A percentile compares a stretch with the other conserved stretches of the same genome.
These are phyloP conservation scores for Platynereis dumerilii DNA, from an alignment of 2,888 invertebrate genomes.

Conservation along the genomic window DNA sequence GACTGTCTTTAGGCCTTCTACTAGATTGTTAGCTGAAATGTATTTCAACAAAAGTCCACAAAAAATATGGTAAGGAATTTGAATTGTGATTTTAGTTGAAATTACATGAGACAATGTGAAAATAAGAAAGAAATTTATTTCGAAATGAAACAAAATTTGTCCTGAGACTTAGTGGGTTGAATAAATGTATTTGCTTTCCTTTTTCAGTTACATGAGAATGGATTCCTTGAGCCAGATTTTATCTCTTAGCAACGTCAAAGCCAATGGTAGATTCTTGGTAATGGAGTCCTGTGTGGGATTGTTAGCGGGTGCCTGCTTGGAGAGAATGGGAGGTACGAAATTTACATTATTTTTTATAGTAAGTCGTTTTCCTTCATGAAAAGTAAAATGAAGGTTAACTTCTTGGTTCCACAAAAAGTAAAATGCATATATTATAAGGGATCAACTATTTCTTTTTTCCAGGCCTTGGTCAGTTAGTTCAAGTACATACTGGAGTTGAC, in stretches of 20 bases:
- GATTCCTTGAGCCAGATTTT: conserved; percentile 91
- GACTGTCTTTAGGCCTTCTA: conserved; percentile 76
- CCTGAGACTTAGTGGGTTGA: too few relatives aligned
- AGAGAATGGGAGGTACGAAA: conserved; percentile 63
- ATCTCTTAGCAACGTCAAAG: conserved; percentile 79
- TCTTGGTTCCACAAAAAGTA: too few relatives aligned
- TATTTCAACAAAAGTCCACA: conserved; percentile 79
- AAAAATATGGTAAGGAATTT: conserved; percentile 64
- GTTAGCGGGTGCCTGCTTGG: conserved; percentile 80
- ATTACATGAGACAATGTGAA: too few relatives aligned
- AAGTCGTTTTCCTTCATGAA: too few relatives aligned
- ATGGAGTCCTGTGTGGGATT: conserved; percentile 90
- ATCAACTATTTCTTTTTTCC: not conserved
- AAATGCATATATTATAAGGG: too few relatives aligned
- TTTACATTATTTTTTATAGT: too few relatives aligned
- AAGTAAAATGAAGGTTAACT: too few relatives aligned
- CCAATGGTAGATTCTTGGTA: conserved; percentile 70
- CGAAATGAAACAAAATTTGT: too few relatives aligned
- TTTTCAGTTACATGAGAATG: conserved; percentile 74
- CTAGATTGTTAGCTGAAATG: conserved; percentile 83
- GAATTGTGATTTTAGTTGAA: too few relatives aligned
- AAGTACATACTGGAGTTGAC: not conserved
- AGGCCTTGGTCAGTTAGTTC: not conserved
- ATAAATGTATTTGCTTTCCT: too few relatives aligned
- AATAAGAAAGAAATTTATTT: too few relatives aligned